Evolutionary conservation across 92 coral and sea anemone genomes (phyloP), one percentile per base, ranked within the genome.

Genomic region (Metridium senile): DNA sequence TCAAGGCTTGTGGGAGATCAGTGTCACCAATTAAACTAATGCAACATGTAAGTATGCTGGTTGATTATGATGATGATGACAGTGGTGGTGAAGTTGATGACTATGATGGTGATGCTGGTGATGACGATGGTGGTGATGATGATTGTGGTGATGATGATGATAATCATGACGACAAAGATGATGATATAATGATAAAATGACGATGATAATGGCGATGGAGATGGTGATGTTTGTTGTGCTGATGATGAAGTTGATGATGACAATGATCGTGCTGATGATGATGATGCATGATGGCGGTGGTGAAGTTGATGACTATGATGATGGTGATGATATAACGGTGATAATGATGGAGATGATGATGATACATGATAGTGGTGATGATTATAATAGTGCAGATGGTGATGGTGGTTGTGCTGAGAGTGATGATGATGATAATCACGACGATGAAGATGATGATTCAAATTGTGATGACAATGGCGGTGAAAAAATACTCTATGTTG

Each of bases 1-100:
- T 87, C 25, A 79, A 93, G 98, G 89, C 88, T 71, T 90, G 98
- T 85, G 98, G 97, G 20, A 73, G 98, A 65, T 78, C 87, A 66
- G 89, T 93, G 70, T 93, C 98, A 20, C 98, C 98, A 13, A 64
- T 85, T 29, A 90, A 90, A 53, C 87, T 93, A 49, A 90, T 87
- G 87, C 96, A 90, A 70, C 89, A 90, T 74, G 98, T 93, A 67
- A 90, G 96, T 89, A 23, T 0, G 11, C 6, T 39, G 13, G 6
- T 13, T 54, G 21, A 16, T 3, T 2, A 21, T 20, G n/a, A 10
- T 9, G 23, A 2, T 6, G 17, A 54, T 20, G 21, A 13, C 25
- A 54, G 49, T 4, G 49, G 49, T 39, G 49, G 13, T 39, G 6
- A 4, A 6, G 6, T 6, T 39, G 49, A 39, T 4, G 8, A 21